These are phyloP conservation scores for Scolopax rusticola DNA, from an alignment of 2,797 vertebrate genomes.

Conservation along the genomic window DNA sequence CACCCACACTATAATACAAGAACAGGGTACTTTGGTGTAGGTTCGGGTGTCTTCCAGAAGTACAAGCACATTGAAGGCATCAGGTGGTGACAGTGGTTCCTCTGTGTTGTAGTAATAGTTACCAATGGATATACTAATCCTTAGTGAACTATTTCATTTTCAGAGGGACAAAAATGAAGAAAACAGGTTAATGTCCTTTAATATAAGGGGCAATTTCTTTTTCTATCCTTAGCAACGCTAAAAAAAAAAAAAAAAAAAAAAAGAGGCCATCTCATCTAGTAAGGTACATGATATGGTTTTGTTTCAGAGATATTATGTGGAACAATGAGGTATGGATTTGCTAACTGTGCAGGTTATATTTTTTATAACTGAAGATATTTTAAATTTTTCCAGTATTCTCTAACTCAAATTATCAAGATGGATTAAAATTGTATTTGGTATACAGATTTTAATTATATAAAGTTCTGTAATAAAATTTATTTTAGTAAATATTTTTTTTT, in stretches of 20 bases:
- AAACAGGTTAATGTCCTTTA: background rate
- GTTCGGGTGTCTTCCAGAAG: background rate
- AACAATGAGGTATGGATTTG: background rate
- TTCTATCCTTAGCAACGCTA: background rate
- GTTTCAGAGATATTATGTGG: background rate
- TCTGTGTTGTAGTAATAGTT: background rate
- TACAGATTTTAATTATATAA: background rate
- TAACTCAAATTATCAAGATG: background rate
- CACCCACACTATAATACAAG: background rate
- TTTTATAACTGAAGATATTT: background rate
- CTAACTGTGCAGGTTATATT: background rate
- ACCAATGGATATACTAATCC: background rate
- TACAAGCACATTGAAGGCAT: background rate
- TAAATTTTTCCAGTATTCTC: background rate
- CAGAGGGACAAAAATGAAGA: background rate
- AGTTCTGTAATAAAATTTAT: background rate
- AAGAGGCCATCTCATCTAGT: background rate
- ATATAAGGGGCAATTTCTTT: background rate
- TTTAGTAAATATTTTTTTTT: background rate
- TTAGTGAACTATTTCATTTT: background rate
- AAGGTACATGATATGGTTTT: background rate
- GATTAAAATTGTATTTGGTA: background rate
- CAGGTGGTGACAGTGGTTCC: background rate
- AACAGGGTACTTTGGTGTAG: background rate
- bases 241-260: background rate